Base-by-base conservation (phyloP, 2,113 vertebrate genomes). In the Ellobius talpinus region DNA sequence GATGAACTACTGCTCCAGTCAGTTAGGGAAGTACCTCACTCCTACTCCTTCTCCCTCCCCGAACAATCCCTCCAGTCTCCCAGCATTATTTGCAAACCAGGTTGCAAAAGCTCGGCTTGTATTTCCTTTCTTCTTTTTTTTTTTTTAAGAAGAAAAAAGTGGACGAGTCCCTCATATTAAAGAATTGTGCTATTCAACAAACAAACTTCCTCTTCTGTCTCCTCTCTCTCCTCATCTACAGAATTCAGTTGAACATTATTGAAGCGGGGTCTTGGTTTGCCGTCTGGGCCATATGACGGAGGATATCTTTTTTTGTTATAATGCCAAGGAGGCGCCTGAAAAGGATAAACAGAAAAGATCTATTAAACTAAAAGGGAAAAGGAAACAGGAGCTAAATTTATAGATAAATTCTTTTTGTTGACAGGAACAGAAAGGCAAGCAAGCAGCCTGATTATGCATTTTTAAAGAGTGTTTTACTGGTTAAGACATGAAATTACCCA, bases 221-320 rank as follows among this genome's bases (percentile, higher is more conserved):
- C 98, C 97, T 99, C 98, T 98, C 98, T 99, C 97, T 98, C 98
- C 96, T 98, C 98, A 97, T 98, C 99, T 97, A 98, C 98, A 87
- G 98, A 97, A 88, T 99, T 99, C 99, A 99, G 99, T 99, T 99
- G 99, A 99, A 99, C 99, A 99, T 99, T 98, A 99, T 99, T 98
- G 99, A 99, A 98, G 99, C 99, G 98, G 99, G 99, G 97, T 99
- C 99, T 99, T 99, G 99, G 98, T 99, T 99, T 99, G 99, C 99
- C 99, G 99, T 99, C 99, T 99, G 99, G 98, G 99, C 99, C 99
- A 99, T 99, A 99, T 99, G 99, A 98, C 99, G 99, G 74, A 99
- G 99, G 99, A 99, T 99, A 98, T 99, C 99, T 99, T 99, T 99
- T 99, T 99, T 99, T 99, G 99, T 99, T 98, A 99, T 99, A 98